Conservation (phyloP, 2,888 invertebrate genomes). For the Thalpophila matura region DNA sequence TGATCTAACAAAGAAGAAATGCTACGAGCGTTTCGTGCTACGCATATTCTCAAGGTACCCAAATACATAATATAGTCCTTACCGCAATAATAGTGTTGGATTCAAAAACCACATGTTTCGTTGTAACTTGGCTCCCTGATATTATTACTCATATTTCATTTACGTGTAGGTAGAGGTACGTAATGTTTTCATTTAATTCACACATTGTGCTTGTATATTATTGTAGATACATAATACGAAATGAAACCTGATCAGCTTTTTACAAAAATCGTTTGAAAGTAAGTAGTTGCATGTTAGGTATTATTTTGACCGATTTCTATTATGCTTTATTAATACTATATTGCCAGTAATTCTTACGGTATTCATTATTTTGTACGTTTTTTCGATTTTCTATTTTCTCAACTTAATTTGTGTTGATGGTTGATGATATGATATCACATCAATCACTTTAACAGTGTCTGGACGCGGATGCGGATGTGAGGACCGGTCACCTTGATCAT, state of each 20-base stretch:
- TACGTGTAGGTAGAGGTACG: not conserved
- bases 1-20: no score
- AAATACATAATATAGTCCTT: not conserved
- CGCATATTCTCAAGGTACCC: constrained; percentile 6
- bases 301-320: no score
- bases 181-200: not conserved
- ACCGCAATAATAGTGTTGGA: constrained; percentile 25
- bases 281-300: no score
- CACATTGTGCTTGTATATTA: not conserved
- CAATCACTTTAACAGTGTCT: constrained; percentile 37
- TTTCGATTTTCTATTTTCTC: not conserved
- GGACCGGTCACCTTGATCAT: constrained; percentile 36
- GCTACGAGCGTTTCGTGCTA: constrained; percentile 26
- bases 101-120: constrained; percentile 34
- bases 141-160: constrained; percentile 2
- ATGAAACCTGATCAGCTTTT: no score
- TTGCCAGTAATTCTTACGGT: not conserved
- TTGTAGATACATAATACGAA: no score
- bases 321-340: no score
- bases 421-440: constrained; percentile 19
- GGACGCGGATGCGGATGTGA: constrained; percentile 45
- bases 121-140: constrained; percentile 13
- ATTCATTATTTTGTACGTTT: not conserved
- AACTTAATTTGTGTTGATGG: not conserved
- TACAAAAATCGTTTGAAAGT: no score